Evolutionary conservation across 2,113 vertebrate genomes (phyloP), one percentile per base, ranked within the genome.

Genomic region (Vireo altiloquus): DNA sequence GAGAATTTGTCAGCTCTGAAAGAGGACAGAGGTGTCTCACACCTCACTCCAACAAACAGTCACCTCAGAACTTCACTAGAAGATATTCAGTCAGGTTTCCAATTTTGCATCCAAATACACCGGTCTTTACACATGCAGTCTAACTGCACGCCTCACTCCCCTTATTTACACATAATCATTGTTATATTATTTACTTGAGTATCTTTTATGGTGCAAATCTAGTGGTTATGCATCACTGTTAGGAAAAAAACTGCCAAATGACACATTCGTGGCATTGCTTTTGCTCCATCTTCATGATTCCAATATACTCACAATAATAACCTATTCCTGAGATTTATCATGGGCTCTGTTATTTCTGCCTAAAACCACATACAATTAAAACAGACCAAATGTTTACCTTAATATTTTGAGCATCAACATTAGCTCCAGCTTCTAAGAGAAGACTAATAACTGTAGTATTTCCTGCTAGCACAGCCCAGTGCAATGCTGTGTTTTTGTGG

Each of bases 361-460:
- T 83, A 49, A 92, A 91, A 82, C 13, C 39, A 74, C 74, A 77
- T 63, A 66, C 63, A 94, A 44, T 50, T 86, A 82, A 91, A 94
- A 92, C 35, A 94, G 93, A 79, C 53, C 50, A 75, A 69, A 59
- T 18, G 11, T 68, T 96, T 98, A 99, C 99, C 99, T 99, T 99
- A 95, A 99, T 98, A 96, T 99, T 99, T 95, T 99, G 99, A 69
- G 99, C 98, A 63, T 99, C 99, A 4, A 99, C 99, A 77, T 99
- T 99, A 90, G 99, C 98, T 84, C 99, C 99, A 89, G 99, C 99
- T 74, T 99, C 99, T 97, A 99, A 97, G 20, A 99, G 98, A 96
- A 99, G 98, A 97, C 99, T 99, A 97, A 99, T 99, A 95, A 99
- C 99, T n/a, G 99, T 99, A 80, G 99, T 99, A 98, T 99, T 99